Conservation (phyloP, 2,888 invertebrate species). For the Octodonta nipae region DNA sequence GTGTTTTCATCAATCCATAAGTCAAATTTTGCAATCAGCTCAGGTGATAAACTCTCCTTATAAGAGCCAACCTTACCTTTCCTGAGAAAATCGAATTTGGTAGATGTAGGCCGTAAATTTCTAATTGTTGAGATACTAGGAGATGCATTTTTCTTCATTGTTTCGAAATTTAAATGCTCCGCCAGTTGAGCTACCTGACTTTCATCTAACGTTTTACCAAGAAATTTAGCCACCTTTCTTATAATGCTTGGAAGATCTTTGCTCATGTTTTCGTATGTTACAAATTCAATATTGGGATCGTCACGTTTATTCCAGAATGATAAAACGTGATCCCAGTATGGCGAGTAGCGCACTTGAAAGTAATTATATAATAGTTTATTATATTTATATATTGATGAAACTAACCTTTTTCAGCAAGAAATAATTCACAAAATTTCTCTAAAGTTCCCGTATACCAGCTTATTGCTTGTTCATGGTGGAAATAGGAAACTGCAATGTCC, state of each 20-base stretch:
- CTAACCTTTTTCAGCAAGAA: constrained; percentile 44
- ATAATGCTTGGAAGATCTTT: constrained; percentile 20
- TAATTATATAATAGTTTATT: too few relatives aligned
- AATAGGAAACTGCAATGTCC: constrained; percentile 58
- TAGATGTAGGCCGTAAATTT: too few relatives aligned
- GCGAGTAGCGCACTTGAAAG: constrained; percentile 27
- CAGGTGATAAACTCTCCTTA: constrained; percentile 49
- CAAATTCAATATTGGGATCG: constrained; percentile 24
- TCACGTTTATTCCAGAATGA: constrained; percentile 25
- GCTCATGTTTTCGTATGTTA: constrained; percentile 28
- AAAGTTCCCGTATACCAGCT: constrained; percentile 43
- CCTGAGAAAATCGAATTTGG: constrained; percentile 38
- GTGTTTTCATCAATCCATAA: constrained; percentile 52
- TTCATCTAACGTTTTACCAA: constrained; percentile 18
- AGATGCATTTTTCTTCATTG: constrained; percentile 44
- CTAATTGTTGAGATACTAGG: too few relatives aligned
- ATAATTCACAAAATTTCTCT: constrained; percentile 46
- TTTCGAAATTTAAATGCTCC: constrained; percentile 26
- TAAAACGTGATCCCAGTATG: constrained; percentile 27
- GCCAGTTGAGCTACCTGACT: constrained; percentile 19
- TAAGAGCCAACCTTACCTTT: constrained; percentile 35
- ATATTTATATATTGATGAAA: too few relatives aligned
- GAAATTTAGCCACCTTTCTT: constrained; percentile 20
- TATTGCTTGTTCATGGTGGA: constrained; percentile 49
- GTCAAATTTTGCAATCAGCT: constrained; percentile 58